Evolutionary conservation across 2,113 vertebrate species (phyloP).

Genomic region (Salminus brasiliensis): DNA sequence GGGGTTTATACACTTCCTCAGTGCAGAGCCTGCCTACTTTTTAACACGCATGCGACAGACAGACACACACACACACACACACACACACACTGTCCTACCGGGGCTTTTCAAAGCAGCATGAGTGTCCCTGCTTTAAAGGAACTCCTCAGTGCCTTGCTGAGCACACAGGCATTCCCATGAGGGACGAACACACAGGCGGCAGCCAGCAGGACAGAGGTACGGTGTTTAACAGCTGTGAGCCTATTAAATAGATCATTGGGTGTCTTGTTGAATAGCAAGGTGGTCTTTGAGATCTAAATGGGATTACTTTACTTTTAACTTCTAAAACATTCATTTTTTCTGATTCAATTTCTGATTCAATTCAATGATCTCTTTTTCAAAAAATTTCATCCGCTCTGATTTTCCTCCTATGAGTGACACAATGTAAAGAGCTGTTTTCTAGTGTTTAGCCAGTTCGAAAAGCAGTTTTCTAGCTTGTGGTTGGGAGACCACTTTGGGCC

Average conservation of each 20-base stretch:
- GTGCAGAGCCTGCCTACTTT: conserved; percentile 3
- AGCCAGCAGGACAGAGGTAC: conserved; percentile 67
- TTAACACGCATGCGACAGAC: conserved; percentile 26
- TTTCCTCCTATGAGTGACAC: neutral
- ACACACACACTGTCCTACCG: conserved; percentile 18
- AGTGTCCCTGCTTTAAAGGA: conserved; percentile 27
- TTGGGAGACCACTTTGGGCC: conserved; percentile 41
- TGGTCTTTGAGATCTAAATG: neutral
- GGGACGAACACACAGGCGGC: conserved; percentile 61
- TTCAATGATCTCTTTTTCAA: too few relatives aligned
- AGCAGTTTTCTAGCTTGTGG: neutral
- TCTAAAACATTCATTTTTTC: neutral
- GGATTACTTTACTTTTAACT: neutral
- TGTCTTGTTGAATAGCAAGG: neutral
- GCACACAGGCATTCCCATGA: conserved; percentile 48
- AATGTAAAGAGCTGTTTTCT: neutral
- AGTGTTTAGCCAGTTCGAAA: neutral
- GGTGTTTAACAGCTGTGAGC: neutral
- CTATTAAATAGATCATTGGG: neutral
- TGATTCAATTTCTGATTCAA: neutral
- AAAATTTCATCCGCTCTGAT: neutral
- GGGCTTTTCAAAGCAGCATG: conserved; percentile 39
- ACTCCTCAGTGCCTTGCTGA: neutral
- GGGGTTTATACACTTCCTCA: conserved; percentile 48
- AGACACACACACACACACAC: conserved; percentile 17